These are phyloP conservation scores for Anastrepha obliqua DNA, from an alignment of 1,140 invertebrate genomes.

Conservation along the genomic window DNA sequence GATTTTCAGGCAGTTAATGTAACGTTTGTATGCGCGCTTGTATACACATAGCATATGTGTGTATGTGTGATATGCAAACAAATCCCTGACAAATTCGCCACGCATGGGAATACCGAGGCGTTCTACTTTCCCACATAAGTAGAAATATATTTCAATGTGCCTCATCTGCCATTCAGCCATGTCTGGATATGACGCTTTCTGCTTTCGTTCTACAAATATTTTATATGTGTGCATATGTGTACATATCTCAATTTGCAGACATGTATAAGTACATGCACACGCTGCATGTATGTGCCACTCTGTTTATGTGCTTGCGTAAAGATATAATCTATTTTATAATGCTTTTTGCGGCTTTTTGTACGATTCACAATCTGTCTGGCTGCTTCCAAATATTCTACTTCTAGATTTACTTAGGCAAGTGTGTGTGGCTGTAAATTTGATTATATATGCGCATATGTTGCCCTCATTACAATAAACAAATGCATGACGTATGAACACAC, in stretches of 20 bases:
- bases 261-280: background rate
- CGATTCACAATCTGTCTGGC: background rate
- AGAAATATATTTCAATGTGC: background rate
- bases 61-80: background rate
- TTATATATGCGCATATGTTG: background rate
- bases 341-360: conserved; percentile 11
- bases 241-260: background rate
- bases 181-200: background rate
- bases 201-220: background rate
- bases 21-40: background rate
- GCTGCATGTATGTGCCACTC: background rate
- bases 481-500: background rate
- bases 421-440: background rate
- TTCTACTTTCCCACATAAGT: background rate
- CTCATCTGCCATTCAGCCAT: background rate
- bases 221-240: background rate
- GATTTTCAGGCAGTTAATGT: conserved; percentile 10
- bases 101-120: conserved; percentile 36
- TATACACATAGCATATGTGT: too few relatives aligned
- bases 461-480: conserved; percentile 2
- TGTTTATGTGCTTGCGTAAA: background rate
- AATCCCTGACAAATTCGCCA: conserved; percentile 6
- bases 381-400: background rate
- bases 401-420: background rate
- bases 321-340: conserved; percentile 5